A percentile compares a stretch with the other conserved stretches of the same genome.
phyloP scores from a whole-genome alignment of 2,888 invertebrate species.

The Odontothrips loti region DNA sequence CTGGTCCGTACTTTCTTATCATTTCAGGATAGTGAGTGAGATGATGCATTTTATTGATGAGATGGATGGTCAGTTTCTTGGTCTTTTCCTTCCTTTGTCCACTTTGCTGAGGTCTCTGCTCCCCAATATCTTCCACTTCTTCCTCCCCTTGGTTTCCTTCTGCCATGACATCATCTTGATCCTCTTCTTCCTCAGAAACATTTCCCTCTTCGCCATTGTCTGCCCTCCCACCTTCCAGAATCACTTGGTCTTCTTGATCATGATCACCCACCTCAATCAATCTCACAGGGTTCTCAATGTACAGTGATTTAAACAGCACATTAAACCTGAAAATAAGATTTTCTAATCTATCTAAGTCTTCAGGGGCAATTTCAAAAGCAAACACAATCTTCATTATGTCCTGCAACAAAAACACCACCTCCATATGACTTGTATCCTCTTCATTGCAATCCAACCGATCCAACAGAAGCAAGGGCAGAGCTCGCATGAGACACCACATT shows the following conservation, averaged over 20 bases:
- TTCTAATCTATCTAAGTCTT: neutral
- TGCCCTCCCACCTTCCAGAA: too few relatives aligned
- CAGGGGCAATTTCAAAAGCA: neutral
- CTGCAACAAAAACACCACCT: neutral
- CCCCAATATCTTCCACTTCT: neutral
- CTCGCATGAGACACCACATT: conserved; percentile 9
- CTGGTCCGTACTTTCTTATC: neutral
- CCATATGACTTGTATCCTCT: neutral
- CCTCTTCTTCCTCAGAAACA: too few relatives aligned
- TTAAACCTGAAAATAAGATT: neutral
- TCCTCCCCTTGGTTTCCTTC: too few relatives aligned
- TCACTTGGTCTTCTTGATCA: neutral
- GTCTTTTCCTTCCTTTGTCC: neutral
- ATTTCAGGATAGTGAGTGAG: neutral
- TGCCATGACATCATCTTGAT: too few relatives aligned
- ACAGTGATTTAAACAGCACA: neutral
- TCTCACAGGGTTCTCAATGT: neutral
- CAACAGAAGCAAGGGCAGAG: neutral
- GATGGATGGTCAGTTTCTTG: neutral
- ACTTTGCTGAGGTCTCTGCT: neutral
- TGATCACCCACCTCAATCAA: neutral
- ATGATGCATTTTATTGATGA: neutral
- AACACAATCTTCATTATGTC: neutral
- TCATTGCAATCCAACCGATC: neutral
- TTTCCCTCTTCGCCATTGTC: too few relatives aligned